Percentiles rank a stretch among this genome's conserved stretches.
phyloP scores from a whole-genome alignment of 2,888 invertebrate species.

The Ormyrus pomaceus region DNA sequence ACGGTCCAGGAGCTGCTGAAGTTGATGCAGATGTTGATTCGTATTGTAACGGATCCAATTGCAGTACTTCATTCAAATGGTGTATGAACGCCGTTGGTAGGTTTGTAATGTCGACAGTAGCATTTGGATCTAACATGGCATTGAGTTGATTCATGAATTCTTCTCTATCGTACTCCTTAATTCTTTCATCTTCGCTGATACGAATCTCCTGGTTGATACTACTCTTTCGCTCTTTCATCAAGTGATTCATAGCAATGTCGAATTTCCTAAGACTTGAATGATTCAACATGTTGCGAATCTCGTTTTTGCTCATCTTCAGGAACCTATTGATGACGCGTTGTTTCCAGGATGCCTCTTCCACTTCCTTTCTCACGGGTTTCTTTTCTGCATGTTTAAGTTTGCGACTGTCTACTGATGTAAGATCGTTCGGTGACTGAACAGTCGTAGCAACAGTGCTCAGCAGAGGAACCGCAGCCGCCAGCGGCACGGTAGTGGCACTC shows the following conservation, averaged over 20 bases:
- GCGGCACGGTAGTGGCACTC: conserved; percentile 4
- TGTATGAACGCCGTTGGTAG: conserved; percentile 80
- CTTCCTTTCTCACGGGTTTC: conserved; percentile 13
- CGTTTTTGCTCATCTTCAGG: conserved; percentile 73
- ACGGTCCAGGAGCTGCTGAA: background rate
- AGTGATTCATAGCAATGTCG: conserved; percentile 72
- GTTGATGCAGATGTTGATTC: conserved; percentile 20
- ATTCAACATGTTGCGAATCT: conserved; percentile 73
- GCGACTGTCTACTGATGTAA: background rate
- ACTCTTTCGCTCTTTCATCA: conserved; percentile 69
- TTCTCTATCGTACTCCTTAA: conserved; percentile 68
- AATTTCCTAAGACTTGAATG: conserved; percentile 72
- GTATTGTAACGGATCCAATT: conserved; percentile 67
- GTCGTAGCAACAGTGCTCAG: background rate
- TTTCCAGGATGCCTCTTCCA: conserved; percentile 67
- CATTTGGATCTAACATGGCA: conserved; percentile 79
- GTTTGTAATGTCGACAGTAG: conserved; percentile 78
- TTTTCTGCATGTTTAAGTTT: conserved; percentile 14
- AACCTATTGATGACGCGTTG: conserved; percentile 70
- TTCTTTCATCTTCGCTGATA: conserved; percentile 70
- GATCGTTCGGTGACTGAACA: background rate
- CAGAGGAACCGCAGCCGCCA: conserved; percentile 4
- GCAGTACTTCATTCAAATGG: conserved; percentile 79
- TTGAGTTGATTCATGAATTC: conserved; percentile 75
- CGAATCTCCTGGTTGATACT: conserved; percentile 68